Evolutionary conservation across 2,113 vertebrate genomes (phyloP).

Genomic region (Cyphomyrus discorhynchus): DNA sequence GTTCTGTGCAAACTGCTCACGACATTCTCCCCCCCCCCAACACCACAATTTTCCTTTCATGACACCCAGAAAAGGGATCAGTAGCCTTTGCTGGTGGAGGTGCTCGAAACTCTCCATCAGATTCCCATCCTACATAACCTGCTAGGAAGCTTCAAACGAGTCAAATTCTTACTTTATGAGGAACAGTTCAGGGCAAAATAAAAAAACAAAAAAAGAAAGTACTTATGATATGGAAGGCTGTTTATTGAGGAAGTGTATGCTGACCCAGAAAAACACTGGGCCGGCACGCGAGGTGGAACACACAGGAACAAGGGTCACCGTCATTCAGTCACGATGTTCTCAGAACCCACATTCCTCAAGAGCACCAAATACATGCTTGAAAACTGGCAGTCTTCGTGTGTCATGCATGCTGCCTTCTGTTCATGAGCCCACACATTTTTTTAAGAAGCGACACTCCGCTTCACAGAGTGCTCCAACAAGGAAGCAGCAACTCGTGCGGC

Average conservation of each 20-base stretch:
- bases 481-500: background rate
- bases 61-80: background rate
- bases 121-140: background rate
- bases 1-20: background rate
- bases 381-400: background rate
- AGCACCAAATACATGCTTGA: background rate
- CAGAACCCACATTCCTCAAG: background rate
- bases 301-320: background rate
- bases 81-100: background rate
- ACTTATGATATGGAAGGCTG: background rate
- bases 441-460: background rate
- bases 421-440: background rate
- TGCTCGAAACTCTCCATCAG: background rate
- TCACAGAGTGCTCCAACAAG: background rate
- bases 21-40: background rate
- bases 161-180: background rate
- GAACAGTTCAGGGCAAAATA: background rate
- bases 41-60: background rate
- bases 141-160: background rate
- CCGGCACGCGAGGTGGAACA: background rate
- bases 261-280: background rate
- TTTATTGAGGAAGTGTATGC: background rate
- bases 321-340: background rate
- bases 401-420: background rate
- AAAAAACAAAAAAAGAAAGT: background rate